Evolutionary conservation across 2,888 invertebrate species (phyloP).

Genomic region (Rotaria magnacalcarata): DNA sequence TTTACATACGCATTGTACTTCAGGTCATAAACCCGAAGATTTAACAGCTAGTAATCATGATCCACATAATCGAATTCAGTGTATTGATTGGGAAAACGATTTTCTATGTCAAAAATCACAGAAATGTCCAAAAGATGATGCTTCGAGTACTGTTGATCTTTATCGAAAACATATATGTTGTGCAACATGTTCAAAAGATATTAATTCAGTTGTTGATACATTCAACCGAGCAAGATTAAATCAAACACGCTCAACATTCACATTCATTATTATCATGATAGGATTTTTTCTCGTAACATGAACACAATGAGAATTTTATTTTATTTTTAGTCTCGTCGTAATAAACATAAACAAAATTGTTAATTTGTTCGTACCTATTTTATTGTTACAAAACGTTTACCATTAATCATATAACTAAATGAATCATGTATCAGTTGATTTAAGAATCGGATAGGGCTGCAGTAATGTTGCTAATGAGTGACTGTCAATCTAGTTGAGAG

Average conservation of each 20-base stretch:
- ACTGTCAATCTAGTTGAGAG: too few relatives aligned
- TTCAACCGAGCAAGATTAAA: background rate
- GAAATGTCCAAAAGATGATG: background rate
- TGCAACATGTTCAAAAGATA: background rate
- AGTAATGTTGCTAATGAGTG: too few relatives aligned
- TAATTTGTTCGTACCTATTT: too few relatives aligned
- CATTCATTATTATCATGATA: background rate
- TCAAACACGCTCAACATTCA: background rate
- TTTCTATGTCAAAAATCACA: background rate
- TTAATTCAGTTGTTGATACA: accelerated
- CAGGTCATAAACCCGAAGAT: background rate
- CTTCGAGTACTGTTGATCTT: background rate
- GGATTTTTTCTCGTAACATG: too few relatives aligned
- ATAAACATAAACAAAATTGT: too few relatives aligned
- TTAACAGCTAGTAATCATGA: background rate
- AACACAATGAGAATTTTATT: too few relatives aligned
- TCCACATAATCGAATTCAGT: background rate
- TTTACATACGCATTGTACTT: background rate
- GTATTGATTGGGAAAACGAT: conserved; percentile 4
- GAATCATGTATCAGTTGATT: too few relatives aligned
- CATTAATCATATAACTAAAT: too few relatives aligned
- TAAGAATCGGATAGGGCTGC: too few relatives aligned
- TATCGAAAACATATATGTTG: background rate
- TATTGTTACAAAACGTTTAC: too few relatives aligned
- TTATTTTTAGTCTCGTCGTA: too few relatives aligned